These are phyloP conservation scores for Sebastes trivittatus DNA, from an alignment of 2,797 vertebrate genomes.

Conservation along the genomic window DNA sequence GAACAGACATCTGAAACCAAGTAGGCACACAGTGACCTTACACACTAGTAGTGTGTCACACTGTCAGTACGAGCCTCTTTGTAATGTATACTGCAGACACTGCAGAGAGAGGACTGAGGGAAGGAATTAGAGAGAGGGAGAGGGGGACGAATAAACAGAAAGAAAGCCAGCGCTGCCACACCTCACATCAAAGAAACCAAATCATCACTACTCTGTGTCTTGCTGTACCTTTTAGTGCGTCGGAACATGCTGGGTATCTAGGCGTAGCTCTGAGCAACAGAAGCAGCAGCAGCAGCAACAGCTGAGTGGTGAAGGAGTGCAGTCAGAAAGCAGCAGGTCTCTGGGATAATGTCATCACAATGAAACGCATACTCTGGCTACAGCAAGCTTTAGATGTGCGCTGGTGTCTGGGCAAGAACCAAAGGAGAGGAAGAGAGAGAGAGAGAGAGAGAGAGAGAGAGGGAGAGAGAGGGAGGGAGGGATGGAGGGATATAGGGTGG, in stretches of 20 bases:
- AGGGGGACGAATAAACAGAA: background rate
- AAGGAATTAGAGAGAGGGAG: background rate
- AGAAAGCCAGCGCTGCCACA: conserved; percentile 21
- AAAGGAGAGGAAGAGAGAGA: conserved; percentile 6
- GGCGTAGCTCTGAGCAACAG: conserved; percentile 37
- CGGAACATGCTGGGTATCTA: conserved; percentile 65
- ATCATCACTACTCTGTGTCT: background rate
- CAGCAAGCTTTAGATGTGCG: conserved; percentile 28
- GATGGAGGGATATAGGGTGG: conserved; percentile 37
- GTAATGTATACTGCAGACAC: conserved; percentile 11
- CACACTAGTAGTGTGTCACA: background rate
- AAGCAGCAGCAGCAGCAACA: conserved; percentile 3
- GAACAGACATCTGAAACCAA: conserved; percentile 19
- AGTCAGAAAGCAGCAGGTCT: conserved; percentile 36
- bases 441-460: background rate
- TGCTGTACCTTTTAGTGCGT: conserved; percentile 68
- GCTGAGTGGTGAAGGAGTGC: conserved; percentile 14
- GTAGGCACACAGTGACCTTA: background rate
- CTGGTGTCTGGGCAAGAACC: conserved; percentile 34
- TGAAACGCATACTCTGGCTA: conserved; percentile 25
- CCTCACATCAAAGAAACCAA: conserved; percentile 17
- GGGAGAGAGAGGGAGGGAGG: background rate
- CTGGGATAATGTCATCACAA: conserved; percentile 28
- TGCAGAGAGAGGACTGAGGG: background rate
- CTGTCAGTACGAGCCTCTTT: conserved; percentile 5